Base-by-base conservation (phyloP, 2,113 vertebrate species). In the Astatoreochromis straeleni region DNA sequence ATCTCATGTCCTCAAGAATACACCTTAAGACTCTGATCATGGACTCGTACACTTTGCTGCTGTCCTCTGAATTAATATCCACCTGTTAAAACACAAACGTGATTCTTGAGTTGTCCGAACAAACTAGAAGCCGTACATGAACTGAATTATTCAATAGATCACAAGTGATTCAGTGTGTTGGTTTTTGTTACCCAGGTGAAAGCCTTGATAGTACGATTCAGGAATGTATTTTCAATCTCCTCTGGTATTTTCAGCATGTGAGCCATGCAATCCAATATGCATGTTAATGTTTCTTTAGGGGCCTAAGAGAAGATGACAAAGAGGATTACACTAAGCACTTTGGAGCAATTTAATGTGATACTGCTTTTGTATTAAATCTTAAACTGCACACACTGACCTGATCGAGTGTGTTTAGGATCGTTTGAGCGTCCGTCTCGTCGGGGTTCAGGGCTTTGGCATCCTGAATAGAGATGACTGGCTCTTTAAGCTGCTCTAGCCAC, bases 401-500 rank as follows among this genome's bases (percentile, higher is more conserved):
- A 70, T 96, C 95, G 14, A 99, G 95, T 49, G 97, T 92, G 90
- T 94, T 92, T 58, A 99, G 95, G 5, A 96, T 89, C 29, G 95
- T 97, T 24, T 95, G 83, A 11, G 96, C 79, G n/a, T 98, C 96
- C 2, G n/a, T 55, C 57, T 84, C 85, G 17, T 96, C 86, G 21
- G 95, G 92, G 42, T 95, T 95, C 90, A 99, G 73, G 80, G 94
- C 83, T 80, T 96, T 95, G 65, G 97, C 82, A 21, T 97, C 97
- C 38, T 96, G 90, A 83, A 86, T 91, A 79, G 95, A 97, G 94
- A 99, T 91, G 82, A 97, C 81, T 1, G 99, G 98, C 86, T 98
- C 98, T 92, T 97, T 98, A 12, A 99, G 97, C 92, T 99, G 98
- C 91, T 99, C 99, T 57, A 99, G 94, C 98, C 99, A 99, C 1